Conservation (phyloP, 2,113 vertebrate genomes). For the Oryzias melastigma region DNA sequence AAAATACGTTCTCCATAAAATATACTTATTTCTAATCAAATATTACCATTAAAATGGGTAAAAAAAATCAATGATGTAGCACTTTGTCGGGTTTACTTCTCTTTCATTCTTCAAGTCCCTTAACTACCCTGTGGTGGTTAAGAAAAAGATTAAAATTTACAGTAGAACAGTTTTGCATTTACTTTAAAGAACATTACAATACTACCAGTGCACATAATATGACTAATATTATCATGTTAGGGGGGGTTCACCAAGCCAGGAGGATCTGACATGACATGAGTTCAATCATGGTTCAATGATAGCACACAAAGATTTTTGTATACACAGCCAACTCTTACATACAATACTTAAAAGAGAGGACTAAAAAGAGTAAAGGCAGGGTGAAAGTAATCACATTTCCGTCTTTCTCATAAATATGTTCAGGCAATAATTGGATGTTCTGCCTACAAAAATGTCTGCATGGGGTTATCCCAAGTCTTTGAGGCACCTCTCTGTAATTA, state of each 20-base stretch:
- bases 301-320: constrained; percentile 1
- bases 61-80: no score
- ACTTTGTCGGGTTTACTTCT: no score
- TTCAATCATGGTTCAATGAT: not conserved
- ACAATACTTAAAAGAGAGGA: constrained; percentile 16
- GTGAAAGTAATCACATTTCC: constrained; percentile 40
- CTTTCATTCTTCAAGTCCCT: no score
- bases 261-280: constrained; percentile 5
- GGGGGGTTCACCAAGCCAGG: not conserved
- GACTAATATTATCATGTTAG: not conserved
- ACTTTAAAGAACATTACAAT: no score
- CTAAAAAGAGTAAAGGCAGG: constrained; percentile 19
- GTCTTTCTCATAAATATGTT: no score
- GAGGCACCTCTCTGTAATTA: constrained; percentile 75
- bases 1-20: no score
- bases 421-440: constrained; percentile 29
- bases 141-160: no score
- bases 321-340: not conserved
- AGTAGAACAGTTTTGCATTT: no score
- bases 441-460: constrained; percentile 60
- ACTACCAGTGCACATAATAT: no score
- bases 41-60: no score
- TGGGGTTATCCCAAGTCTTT: constrained; percentile 62
- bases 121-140: no score
- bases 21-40: no score